phyloP scores from a whole-genome alignment of 2,797 vertebrate genomes.

The Zenarchopterus dispar region DNA sequence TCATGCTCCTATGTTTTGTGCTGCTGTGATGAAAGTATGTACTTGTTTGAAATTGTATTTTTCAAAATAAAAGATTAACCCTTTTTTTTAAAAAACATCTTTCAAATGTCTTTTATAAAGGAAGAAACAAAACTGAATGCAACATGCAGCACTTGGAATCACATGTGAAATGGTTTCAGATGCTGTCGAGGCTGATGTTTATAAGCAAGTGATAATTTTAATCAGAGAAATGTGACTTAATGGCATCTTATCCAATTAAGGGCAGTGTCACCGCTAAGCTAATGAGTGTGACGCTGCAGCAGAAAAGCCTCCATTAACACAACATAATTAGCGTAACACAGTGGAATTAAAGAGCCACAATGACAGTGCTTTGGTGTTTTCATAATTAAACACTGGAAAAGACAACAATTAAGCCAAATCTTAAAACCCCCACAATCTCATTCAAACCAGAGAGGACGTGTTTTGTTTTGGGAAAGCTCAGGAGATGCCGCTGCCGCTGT shows the following conservation, averaged over 20 bases:
- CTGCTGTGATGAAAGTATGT: neutral
- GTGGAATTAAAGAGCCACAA: slow-evolving; percentile 67
- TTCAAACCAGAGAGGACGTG: slow-evolving; percentile 62
- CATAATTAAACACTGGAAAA: slow-evolving; percentile 72
- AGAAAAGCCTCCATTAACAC: slow-evolving; percentile 71
- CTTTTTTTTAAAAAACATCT: too few species aligned
- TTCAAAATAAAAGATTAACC: too few species aligned
- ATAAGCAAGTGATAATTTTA: slow-evolving; percentile 48
- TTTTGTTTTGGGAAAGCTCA: slow-evolving; percentile 72
- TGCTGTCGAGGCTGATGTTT: slow-evolving; percentile 8
- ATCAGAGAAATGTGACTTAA: slow-evolving; percentile 69
- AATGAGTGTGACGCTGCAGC: slow-evolving; percentile 71
- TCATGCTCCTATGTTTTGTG: slow-evolving; percentile 2
- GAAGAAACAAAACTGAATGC: too few species aligned
- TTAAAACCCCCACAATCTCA: slow-evolving; percentile 56
- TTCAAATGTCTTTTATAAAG: too few species aligned
- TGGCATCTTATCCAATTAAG: slow-evolving; percentile 74
- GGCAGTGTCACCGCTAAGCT: slow-evolving; percentile 76
- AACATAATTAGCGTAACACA: slow-evolving; percentile 76
- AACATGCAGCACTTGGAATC: too few species aligned
- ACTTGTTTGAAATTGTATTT: neutral
- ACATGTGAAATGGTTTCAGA: slow-evolving; percentile 7
- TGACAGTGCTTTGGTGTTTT: slow-evolving; percentile 69
- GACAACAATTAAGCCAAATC: slow-evolving; percentile 77
- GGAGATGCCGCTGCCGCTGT: slow-evolving; percentile 51